phyloP scores from a whole-genome alignment of 2,797 vertebrate genomes.

The Emydoidea blandingii region DNA sequence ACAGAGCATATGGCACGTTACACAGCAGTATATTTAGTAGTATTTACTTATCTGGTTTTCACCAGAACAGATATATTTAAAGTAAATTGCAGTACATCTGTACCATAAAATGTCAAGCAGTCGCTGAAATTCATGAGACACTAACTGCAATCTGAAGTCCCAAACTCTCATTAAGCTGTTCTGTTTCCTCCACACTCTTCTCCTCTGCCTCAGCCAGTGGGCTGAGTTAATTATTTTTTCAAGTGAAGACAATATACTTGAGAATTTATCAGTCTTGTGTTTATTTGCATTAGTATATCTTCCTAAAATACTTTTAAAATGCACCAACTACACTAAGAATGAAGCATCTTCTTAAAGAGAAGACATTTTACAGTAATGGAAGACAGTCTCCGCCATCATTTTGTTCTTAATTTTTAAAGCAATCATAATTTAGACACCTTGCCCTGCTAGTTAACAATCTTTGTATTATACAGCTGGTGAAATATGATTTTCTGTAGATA shows the following conservation, averaged over 20 bases:
- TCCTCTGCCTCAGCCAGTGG: not conserved
- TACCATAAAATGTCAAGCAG: not conserved
- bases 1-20: not conserved
- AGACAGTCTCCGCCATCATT: not conserved
- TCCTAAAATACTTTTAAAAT: not conserved
- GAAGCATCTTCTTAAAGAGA: not conserved
- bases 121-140: not conserved
- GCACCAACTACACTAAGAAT: not conserved
- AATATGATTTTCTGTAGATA: not conserved
- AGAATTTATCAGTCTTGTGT: not conserved
- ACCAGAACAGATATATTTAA: not conserved
- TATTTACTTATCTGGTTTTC: not conserved
- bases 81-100: fast-evolving
- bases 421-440: not conserved
- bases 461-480: not conserved
- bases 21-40: not conserved
- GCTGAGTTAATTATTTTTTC: not conserved
- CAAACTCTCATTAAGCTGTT: not conserved
- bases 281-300: not conserved
- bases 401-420: not conserved
- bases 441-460: not conserved
- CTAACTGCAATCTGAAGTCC: fast-evolving
- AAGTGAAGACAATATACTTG: not conserved
- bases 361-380: not conserved
- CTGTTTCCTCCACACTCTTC: not conserved